A percentile compares a stretch with the other conserved stretches of the same genome.
Conservation (phyloP, 2,113 vertebrate genomes). For the Egretta garzetta region DNA sequence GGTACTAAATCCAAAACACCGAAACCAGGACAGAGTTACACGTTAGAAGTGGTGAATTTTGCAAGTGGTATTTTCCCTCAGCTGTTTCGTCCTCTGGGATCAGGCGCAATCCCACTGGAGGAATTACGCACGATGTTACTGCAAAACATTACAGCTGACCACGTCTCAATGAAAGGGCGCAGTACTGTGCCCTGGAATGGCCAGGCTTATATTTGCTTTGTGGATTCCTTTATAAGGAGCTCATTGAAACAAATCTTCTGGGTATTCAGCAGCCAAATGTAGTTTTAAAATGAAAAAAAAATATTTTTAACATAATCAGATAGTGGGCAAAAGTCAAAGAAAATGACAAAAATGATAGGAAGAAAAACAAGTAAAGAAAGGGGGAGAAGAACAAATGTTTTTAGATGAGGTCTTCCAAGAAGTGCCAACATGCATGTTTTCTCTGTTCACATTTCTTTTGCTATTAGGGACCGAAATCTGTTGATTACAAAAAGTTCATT, state of each 20-base stretch:
- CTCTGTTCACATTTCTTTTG: neutral
- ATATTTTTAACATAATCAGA: neutral
- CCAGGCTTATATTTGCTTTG: neutral
- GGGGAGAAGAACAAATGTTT: neutral
- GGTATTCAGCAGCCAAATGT: neutral
- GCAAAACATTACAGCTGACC: neutral
- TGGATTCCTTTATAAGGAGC: neutral
- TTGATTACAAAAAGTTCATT: neutral
- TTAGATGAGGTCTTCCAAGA: neutral
- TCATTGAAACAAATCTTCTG: neutral
- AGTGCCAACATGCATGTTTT: neutral
- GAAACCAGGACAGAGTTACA: too few species aligned
- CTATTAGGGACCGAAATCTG: neutral
- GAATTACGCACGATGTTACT: neutral
- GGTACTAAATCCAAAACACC: too few species aligned
- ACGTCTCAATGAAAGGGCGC: neutral
- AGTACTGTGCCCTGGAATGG: neutral
- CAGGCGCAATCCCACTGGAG: neutral
- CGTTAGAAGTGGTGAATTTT: neutral
- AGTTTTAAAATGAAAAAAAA: neutral
- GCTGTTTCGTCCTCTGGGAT: neutral
- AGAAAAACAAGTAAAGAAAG: neutral
- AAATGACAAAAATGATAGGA: neutral
- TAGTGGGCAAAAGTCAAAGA: neutral
- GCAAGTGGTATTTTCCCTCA: neutral